These are phyloP conservation scores for Silurus meridionalis DNA, from an alignment of 2,113 vertebrate genomes.

Conservation along the genomic window DNA sequence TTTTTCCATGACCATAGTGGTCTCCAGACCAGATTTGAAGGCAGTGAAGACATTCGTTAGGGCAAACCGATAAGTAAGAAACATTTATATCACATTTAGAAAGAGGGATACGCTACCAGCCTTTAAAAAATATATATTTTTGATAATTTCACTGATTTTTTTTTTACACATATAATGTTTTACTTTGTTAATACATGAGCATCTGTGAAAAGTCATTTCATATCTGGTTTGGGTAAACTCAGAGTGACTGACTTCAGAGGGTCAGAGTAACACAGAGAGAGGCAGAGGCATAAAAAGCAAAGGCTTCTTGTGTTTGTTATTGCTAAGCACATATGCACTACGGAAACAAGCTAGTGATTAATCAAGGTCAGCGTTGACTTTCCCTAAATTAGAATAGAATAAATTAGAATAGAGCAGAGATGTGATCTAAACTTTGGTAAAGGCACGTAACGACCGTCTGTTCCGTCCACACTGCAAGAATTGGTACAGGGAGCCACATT, in stretches of 20 bases:
- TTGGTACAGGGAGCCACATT: not conserved
- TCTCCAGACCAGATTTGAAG: not conserved
- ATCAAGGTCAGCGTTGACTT: not conserved
- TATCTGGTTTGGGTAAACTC: not conserved
- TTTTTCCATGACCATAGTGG: not conserved
- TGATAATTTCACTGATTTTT: not conserved
- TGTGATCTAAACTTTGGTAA: not conserved
- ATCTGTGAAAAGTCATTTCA: not conserved
- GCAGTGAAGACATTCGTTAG: not conserved
- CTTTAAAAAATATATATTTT: not conserved
- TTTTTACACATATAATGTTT: not conserved
- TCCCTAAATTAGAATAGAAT: not conserved
- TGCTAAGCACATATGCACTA: not conserved
- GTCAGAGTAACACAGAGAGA: not conserved
- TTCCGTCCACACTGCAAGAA: not conserved
- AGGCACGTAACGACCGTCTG: not conserved
- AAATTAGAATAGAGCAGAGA: not conserved
- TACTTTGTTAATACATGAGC: not conserved
- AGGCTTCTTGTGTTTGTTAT: not conserved
- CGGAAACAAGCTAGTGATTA: not conserved
- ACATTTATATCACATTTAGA: not conserved
- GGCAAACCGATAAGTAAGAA: not conserved
- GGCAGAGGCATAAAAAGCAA: not conserved
- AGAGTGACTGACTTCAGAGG: not conserved
- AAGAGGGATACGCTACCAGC: not conserved